Conservation (phyloP, 2,113 vertebrate genomes). For the Chlamydotis undulata region DNA sequence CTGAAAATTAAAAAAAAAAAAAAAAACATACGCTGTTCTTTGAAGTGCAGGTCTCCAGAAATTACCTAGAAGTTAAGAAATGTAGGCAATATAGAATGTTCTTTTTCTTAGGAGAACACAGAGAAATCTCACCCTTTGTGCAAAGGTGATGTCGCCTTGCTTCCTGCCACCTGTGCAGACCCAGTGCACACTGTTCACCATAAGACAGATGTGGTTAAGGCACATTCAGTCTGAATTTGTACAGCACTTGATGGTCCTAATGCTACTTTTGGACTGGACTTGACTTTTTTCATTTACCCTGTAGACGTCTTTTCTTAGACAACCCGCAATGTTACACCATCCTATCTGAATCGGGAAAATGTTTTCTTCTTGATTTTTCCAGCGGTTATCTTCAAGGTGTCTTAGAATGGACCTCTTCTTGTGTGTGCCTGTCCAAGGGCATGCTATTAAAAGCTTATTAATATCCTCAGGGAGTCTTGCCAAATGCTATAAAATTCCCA, state of each 20-base stretch:
- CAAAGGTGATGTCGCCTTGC: not conserved
- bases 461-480: not conserved
- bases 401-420: not conserved
- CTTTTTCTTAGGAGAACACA: not conserved
- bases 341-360: not conserved
- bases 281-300: not conserved
- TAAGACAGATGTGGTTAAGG: not conserved
- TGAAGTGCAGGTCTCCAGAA: not conserved
- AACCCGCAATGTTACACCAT: not conserved
- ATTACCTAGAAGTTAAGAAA: not conserved
- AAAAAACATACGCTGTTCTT: not conserved
- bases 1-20: not conserved
- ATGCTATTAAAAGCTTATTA: not conserved
- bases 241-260: not conserved
- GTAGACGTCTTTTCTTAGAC: not conserved
- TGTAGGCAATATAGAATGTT: not conserved
- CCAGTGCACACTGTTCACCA: not conserved
- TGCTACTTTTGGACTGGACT: not conserved
- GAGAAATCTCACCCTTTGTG: not conserved
- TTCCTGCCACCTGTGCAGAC: not conserved
- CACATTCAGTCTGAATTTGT: not conserved
- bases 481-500: not conserved
- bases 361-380: not conserved
- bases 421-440: not conserved
- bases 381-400: not conserved